Conservation (phyloP, 2,797 vertebrate species). For the Brachyalestes nurse region DNA sequence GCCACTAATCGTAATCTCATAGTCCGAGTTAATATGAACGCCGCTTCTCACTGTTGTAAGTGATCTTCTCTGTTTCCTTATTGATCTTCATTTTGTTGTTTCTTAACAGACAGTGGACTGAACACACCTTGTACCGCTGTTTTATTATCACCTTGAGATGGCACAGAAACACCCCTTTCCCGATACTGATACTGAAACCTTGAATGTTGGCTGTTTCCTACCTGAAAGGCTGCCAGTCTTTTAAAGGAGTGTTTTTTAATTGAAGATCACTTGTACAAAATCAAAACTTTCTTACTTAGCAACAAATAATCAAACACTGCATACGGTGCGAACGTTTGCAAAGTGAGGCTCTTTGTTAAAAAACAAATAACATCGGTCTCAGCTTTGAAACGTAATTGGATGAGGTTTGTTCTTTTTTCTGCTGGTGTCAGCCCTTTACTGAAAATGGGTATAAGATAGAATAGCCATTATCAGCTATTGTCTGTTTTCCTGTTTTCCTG, state of each 20-base stretch:
- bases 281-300: background rate
- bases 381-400: background rate
- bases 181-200: background rate
- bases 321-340: too few relatives aligned
- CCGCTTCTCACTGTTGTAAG: background rate
- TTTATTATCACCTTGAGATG: background rate
- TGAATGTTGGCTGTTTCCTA: background rate
- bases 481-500: background rate
- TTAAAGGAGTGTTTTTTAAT: background rate
- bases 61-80: background rate
- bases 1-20: background rate
- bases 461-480: background rate
- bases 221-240: background rate
- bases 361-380: background rate
- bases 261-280: too few relatives aligned
- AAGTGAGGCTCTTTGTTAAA: too few relatives aligned
- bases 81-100: background rate
- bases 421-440: background rate
- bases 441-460: background rate
- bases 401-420: background rate
- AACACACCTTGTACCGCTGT: background rate
- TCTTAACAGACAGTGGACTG: background rate
- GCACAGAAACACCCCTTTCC: background rate
- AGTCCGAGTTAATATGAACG: background rate
- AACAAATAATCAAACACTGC: background rate